Evolutionary conservation across 2,888 invertebrate genomes (phyloP).

Genomic region (Brenthis hecate): DNA sequence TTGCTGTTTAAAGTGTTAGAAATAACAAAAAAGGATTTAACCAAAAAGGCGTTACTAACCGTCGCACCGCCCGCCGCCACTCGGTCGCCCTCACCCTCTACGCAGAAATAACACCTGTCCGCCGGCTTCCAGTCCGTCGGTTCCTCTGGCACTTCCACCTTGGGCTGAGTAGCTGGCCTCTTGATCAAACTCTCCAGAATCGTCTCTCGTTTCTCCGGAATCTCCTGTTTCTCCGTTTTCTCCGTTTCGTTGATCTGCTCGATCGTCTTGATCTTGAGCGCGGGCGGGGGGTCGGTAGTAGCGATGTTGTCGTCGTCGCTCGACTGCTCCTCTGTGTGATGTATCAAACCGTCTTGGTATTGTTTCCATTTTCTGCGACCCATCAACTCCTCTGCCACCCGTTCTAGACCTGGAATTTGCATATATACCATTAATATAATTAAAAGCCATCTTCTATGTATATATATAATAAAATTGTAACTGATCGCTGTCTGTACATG

Average conservation of each 20-base stretch:
- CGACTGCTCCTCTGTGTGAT: constrained; percentile 68
- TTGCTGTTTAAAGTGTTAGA: not conserved
- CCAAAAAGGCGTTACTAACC: constrained; percentile 37
- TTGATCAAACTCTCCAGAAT: constrained; percentile 80
- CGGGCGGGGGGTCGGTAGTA: constrained; percentile 74
- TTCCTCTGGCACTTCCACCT: constrained; percentile 67
- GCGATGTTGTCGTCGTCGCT: constrained; percentile 76
- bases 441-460: not conserved
- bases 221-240: constrained; percentile 52
- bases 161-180: constrained; percentile 74
- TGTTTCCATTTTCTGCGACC: constrained; percentile 98
- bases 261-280: constrained; percentile 79
- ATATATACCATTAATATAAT: constrained; percentile 1
- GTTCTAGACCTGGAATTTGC: constrained; percentile 91
- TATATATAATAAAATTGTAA: too few relatives aligned
- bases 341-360: constrained; percentile 89
- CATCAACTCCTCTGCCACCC: constrained; percentile 98
- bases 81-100: constrained; percentile 64
- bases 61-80: constrained; percentile 47
- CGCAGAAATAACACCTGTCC: constrained; percentile 93
- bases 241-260: constrained; percentile 77
- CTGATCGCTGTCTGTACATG: too few relatives aligned
- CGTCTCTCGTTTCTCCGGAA: constrained; percentile 68
- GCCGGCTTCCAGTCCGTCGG: constrained; percentile 91
- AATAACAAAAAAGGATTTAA: not conserved